phyloP scores from a whole-genome alignment of 2,113 vertebrate genomes.

The Athene noctua region DNA sequence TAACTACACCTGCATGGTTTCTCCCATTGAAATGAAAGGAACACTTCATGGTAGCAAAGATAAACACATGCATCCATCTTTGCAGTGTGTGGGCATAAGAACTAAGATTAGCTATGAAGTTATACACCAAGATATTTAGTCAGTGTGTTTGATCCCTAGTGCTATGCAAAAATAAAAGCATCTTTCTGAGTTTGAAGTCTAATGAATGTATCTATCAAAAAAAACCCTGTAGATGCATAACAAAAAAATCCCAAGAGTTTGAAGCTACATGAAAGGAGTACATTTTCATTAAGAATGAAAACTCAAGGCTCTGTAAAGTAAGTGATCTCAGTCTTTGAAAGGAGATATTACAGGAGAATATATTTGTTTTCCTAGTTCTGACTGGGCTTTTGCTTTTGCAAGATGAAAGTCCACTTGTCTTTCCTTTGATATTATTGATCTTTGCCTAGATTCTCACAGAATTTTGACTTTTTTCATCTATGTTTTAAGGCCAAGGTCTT shows the following conservation, averaged over 20 bases:
- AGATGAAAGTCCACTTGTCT: neutral
- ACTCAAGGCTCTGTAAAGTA: neutral
- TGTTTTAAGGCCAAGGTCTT: neutral
- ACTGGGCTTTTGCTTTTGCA: neutral
- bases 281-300: slow-evolving; percentile 40
- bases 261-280: slow-evolving; percentile 41
- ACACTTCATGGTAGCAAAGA: neutral
- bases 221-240: neutral
- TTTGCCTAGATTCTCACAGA: neutral
- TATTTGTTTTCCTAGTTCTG: neutral
- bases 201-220: neutral
- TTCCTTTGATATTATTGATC: neutral
- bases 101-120: neutral
- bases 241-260: neutral
- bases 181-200: neutral
- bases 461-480: neutral
- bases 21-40: neutral
- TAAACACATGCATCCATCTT: neutral
- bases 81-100: neutral
- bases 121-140: neutral
- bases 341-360: neutral
- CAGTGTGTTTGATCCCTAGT: neutral
- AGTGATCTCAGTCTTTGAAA: neutral
- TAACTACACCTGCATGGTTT: neutral
- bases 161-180: neutral